A percentile compares a stretch with the other conserved stretches of the same genome.
phyloP scores from a whole-genome alignment of 2,113 vertebrate genomes.

The Acrocephalus kingi region DNA sequence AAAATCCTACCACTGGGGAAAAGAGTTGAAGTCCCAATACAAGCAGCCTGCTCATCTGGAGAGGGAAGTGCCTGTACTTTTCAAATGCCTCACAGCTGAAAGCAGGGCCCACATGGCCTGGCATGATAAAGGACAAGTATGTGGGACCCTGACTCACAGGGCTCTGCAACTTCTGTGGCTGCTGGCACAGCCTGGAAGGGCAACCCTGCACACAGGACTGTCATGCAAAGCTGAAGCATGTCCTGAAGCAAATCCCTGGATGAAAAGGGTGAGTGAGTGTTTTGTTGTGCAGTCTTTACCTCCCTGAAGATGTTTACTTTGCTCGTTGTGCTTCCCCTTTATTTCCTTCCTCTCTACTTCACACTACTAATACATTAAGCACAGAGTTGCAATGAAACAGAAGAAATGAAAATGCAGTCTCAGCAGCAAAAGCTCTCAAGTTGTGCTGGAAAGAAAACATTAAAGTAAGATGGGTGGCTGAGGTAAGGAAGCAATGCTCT shows the following conservation, averaged over 20 bases:
- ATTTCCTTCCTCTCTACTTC: constrained; percentile 20
- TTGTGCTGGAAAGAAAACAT: neutral
- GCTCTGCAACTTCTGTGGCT: neutral
- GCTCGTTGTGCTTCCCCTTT: neutral
- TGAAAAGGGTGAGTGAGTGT: neutral
- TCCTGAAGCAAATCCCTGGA: neutral
- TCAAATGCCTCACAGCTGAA: neutral
- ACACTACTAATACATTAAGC: neutral
- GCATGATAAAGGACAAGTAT: accelerated
- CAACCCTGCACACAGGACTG: accelerated
- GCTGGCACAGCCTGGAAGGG: neutral
- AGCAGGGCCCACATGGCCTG: accelerated
- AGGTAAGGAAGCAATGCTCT: neutral
- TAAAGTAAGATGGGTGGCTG: neutral
- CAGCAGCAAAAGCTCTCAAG: neutral
- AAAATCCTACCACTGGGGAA: neutral
- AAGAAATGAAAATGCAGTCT: neutral
- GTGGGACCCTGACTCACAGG: neutral
- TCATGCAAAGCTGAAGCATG: neutral
- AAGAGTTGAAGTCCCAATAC: neutral
- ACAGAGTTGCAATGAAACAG: neutral
- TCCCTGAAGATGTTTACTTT: constrained; percentile 20
- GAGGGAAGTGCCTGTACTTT: neutral
- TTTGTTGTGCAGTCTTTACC: neutral
- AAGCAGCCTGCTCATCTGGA: neutral